Evolutionary conservation across 2,888 invertebrate species (phyloP).

Genomic region (Tillus elongatus): DNA sequence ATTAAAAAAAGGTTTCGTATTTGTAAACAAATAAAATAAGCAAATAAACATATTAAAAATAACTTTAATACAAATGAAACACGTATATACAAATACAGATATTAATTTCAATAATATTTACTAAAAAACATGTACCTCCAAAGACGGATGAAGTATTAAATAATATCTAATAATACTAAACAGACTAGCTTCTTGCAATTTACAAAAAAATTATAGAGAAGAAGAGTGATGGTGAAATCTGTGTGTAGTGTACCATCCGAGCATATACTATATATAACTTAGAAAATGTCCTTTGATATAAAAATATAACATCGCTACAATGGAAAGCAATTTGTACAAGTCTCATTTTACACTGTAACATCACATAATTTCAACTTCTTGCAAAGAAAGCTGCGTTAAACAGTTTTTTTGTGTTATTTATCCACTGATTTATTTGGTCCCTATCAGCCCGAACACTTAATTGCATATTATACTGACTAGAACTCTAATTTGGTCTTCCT

Average conservation of each 20-base stretch:
- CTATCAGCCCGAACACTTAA: not conserved
- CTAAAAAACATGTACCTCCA: too few relatives aligned
- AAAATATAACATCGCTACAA: not conserved
- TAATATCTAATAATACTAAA: not conserved
- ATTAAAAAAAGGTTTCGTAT: too few relatives aligned
- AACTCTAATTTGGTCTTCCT: constrained; percentile 3
- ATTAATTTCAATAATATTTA: not conserved
- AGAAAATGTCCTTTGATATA: too few relatives aligned
- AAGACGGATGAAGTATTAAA: too few relatives aligned
- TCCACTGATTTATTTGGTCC: not conserved
- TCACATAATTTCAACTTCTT: not conserved
- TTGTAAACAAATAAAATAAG: not conserved
- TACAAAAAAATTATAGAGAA: too few relatives aligned
- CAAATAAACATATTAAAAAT: not conserved
- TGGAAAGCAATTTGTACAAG: not conserved
- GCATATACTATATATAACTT: too few relatives aligned
- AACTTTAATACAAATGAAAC: constrained; percentile 1
- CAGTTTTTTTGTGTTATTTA: too few relatives aligned
- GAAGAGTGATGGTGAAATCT: too few relatives aligned
- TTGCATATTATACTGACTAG: not conserved
- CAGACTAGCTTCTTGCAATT: constrained; percentile 2
- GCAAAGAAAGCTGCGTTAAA: constrained; percentile 2
- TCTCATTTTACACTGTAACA: constrained; percentile 1
- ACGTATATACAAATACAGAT: not conserved
- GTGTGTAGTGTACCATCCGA: too few relatives aligned